A percentile compares a stretch with the other conserved stretches of the same genome.
Evolutionary conservation across 1,140 invertebrate species (phyloP).

Genomic region (Drosophila grimshawi): DNA sequence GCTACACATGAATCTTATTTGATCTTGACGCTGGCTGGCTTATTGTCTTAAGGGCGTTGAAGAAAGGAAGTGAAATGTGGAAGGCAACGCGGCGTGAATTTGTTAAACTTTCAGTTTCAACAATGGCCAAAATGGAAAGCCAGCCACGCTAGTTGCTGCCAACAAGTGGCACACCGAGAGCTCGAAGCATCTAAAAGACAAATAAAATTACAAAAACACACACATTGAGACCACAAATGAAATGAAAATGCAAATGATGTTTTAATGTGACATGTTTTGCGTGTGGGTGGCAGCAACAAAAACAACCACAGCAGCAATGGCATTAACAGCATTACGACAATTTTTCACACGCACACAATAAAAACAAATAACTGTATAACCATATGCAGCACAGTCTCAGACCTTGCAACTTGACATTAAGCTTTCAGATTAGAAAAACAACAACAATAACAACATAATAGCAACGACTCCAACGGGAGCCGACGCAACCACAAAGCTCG

Average conservation of each 20-base stretch:
- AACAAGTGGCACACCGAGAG: constrained; percentile 47
- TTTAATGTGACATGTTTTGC: constrained; percentile 29
- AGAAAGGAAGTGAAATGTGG: constrained; percentile 75
- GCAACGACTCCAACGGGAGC: not conserved
- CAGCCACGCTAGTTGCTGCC: constrained; percentile 12
- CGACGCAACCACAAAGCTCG: constrained; percentile 25
- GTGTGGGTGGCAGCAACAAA: constrained; percentile 40
- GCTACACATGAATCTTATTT: constrained; percentile 53
- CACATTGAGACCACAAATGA: constrained; percentile 16
- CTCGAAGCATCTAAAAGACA: constrained; percentile 7
- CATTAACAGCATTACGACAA: constrained; percentile 29
- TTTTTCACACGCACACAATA: constrained; percentile 66
- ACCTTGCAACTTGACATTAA: constrained; percentile 74
- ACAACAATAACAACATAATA: constrained; percentile 31
- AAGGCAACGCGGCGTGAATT: constrained; percentile 39
- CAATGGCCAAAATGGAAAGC: constrained; percentile 76
- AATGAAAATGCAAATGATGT: constrained; percentile 55
- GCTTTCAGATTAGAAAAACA: constrained; percentile 51
- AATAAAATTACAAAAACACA: constrained; percentile 30
- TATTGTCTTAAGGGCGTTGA: constrained; percentile 43
- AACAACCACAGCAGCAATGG: constrained; percentile 22
- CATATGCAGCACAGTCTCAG: constrained; percentile 30
- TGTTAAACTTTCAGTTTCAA: constrained; percentile 72
- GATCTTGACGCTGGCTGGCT: constrained; percentile 2
- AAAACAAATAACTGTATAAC: constrained; percentile 65